Evolutionary conservation across 1,140 invertebrate genomes (phyloP).

Genomic region (Conopomorpha cramerella): DNA sequence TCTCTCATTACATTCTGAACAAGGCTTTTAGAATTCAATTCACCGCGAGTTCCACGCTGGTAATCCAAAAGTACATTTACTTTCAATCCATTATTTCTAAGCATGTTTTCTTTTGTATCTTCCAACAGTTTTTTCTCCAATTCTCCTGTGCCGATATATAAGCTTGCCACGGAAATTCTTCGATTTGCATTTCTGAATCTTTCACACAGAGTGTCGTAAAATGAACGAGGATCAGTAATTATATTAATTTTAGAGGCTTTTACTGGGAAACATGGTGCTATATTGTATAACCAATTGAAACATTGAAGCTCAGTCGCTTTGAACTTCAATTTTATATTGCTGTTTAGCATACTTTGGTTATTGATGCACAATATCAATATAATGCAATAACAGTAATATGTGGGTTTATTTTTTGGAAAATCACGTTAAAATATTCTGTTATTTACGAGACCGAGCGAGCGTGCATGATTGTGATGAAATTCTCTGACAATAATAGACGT

Average conservation of each 20-base stretch:
- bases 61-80: constrained; percentile 89
- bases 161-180: constrained; percentile 86
- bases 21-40: constrained; percentile 75
- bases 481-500: too few relatives aligned
- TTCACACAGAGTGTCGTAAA: constrained; percentile 76
- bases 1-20: constrained; percentile 73
- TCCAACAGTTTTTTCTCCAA: constrained; percentile 81
- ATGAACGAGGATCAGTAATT: constrained; percentile 74
- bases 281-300: constrained; percentile 69
- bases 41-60: constrained; percentile 85
- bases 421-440: too few relatives aligned
- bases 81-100: constrained; percentile 64
- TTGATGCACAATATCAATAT: too few relatives aligned
- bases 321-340: constrained; percentile 31
- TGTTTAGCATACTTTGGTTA: constrained; percentile 6
- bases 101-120: constrained; percentile 63
- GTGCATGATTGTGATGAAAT: too few relatives aligned
- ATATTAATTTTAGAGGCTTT: constrained; percentile 72
- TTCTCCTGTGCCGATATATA: constrained; percentile 91
- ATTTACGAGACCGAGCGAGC: too few relatives aligned
- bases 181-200: constrained; percentile 71
- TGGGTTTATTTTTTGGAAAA: too few relatives aligned
- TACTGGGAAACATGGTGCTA: constrained; percentile 74
- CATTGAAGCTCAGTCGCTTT: constrained; percentile 41
- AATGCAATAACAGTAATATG: too few relatives aligned